Evolutionary conservation across 2,113 vertebrate species (phyloP).

Genomic region (Ctenodactylus gundi): DNA sequence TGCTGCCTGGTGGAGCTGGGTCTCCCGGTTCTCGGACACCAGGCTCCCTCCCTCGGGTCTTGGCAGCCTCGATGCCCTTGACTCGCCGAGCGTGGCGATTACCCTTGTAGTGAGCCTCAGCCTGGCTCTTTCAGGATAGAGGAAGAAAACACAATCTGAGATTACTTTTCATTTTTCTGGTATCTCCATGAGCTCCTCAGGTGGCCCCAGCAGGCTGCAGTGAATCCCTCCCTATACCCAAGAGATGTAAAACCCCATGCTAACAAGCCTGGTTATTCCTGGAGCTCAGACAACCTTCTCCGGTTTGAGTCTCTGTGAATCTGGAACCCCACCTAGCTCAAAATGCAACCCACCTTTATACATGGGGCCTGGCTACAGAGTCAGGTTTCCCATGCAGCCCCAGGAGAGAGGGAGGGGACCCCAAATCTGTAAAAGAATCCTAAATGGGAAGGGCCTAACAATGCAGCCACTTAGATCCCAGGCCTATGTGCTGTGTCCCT

Average conservation of each 20-base stretch:
- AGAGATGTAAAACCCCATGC: not conserved
- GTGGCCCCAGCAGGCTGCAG: not conserved
- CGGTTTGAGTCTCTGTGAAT: not conserved
- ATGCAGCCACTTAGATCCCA: not conserved
- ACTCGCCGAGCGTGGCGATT: slow-evolving; percentile 94
- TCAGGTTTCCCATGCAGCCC: not conserved
- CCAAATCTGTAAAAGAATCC: not conserved
- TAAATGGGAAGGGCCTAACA: not conserved
- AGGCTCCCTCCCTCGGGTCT: slow-evolving; percentile 88
- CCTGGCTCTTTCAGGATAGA: slow-evolving; percentile 87
- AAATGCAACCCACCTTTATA: not conserved
- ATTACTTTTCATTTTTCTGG: not conserved
- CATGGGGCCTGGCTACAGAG: slow-evolving; percentile 23
- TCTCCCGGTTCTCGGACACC: slow-evolving; percentile 63
- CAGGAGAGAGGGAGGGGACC: not conserved
- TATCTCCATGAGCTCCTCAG: not conserved
- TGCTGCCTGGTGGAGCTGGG: slow-evolving; percentile 59
- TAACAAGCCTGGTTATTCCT: not conserved
- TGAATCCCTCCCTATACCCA: not conserved
- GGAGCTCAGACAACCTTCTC: not conserved
- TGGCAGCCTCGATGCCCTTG: slow-evolving; percentile 95
- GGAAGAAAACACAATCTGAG: slow-evolving; percentile 54
- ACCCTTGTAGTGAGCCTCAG: slow-evolving; percentile 96
- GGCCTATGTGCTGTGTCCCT: not conserved
- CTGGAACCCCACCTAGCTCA: not conserved